Evolutionary conservation across 2,888 invertebrate species (phyloP), one percentile per base, ranked within the genome.

Genomic region (Digitonthophagus gazella): DNA sequence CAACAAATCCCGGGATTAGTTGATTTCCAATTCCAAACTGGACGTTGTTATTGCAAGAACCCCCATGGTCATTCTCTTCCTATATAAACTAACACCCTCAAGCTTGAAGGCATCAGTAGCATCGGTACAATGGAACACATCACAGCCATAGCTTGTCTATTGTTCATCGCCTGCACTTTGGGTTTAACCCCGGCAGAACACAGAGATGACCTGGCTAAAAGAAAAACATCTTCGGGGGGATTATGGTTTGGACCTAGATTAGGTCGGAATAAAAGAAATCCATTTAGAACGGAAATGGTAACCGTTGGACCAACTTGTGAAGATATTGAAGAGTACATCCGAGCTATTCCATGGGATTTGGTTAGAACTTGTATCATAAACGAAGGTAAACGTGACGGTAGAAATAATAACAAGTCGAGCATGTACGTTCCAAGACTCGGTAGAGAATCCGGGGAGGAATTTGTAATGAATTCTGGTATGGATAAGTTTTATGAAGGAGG

Each of bases 371-470:
- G 69, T 19, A 67, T 69, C 19, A 67, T 69, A n/a, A 57, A 55
- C 15, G 69, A 66, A 19, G 67, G 64, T 15, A 69, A 69, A 44
- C 69, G 69, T 3, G 66, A 67, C 15, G 28, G 66, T 11, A 66
- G 44, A 20, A 16, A 15, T 4, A 44, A 44, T 44, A 64, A 44
- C 15, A 63, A 66, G 19, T 65, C 57, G 58, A 65, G 54, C 54
- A 65, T 58, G 19, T 69, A 67, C 20, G 57, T 67, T 19, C 69
- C 69, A 4, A 65, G 69, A 16, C 44, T 69, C 18, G 69, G 69
- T 22, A 69, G 69, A 44, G 69, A 69, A 58, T 69, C 69, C 18
- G 69, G 67, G 14, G 67, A 69, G 28, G 69, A 69, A 57, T 67
- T 69, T 57, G 54, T 64, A 5, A 69, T 16, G 15, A 18, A 54